These are phyloP conservation scores for Acromyrmex charruanus DNA, from an alignment of 1,140 invertebrate species.

Conservation along the genomic window DNA sequence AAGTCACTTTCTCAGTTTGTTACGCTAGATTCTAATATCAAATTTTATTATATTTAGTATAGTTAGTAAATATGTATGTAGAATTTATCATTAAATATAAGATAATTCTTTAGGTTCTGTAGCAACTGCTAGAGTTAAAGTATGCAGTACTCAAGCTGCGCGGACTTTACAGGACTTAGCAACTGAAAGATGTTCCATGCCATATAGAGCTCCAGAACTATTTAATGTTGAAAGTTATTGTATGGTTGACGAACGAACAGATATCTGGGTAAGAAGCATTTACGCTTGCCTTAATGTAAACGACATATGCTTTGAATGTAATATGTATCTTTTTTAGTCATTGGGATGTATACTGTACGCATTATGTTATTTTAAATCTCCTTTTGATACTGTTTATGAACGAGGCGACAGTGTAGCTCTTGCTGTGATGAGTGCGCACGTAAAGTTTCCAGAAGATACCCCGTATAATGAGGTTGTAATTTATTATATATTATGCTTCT, in stretches of 20 bases:
- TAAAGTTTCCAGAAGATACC: slow-evolving; percentile 91
- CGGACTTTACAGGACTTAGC: slow-evolving; percentile 93
- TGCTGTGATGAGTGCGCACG: slow-evolving; percentile 93
- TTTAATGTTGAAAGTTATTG: slow-evolving; percentile 94
- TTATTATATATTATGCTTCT: background rate
- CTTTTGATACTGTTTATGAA: slow-evolving; percentile 95
- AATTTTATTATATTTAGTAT: no score
- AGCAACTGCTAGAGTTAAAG: slow-evolving; percentile 91
- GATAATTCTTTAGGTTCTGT: slow-evolving; percentile 89
- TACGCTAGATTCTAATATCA: no score
- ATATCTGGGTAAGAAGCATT: slow-evolving; percentile 93
- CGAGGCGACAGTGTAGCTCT: slow-evolving; percentile 95
- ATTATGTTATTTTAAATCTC: slow-evolving; percentile 94
- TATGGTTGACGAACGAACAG: slow-evolving; percentile 94
- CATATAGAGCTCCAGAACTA: slow-evolving; percentile 95
- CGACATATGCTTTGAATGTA: slow-evolving; percentile 8
- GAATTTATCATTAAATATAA: background rate
- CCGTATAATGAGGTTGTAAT: slow-evolving; percentile 88
- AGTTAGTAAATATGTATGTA: background rate
- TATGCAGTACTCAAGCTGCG: slow-evolving; percentile 91
- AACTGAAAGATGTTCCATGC: slow-evolving; percentile 94
- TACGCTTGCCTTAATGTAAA: background rate
- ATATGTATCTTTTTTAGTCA: slow-evolving; percentile 88
- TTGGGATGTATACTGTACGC: slow-evolving; percentile 95
- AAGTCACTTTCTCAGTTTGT: no score